Evolutionary conservation across 1,140 invertebrate genomes (phyloP).

Genomic region (Venustaconcha ellipsiformis): DNA sequence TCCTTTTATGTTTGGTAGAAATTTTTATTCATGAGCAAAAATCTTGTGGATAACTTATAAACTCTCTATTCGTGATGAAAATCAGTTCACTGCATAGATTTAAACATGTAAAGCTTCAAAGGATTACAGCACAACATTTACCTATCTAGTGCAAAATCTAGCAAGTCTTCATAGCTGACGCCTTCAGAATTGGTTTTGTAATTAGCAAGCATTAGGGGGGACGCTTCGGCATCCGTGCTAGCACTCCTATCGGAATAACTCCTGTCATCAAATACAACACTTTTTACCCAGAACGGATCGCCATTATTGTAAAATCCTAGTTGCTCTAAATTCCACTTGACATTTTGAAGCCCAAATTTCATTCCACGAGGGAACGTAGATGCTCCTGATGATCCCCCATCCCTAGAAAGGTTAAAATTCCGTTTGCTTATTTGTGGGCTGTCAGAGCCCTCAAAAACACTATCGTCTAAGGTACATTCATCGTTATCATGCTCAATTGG

Average conservation of each 20-base stretch:
- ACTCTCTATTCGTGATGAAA: too few species aligned
- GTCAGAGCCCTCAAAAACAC: constrained; percentile 30
- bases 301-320: constrained; percentile 59
- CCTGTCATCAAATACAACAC: constrained; percentile 44
- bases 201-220: constrained; percentile 56
- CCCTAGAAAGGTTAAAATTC: constrained; percentile 26
- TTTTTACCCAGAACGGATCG: constrained; percentile 62
- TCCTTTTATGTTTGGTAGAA: too few species aligned
- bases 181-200: constrained; percentile 71
- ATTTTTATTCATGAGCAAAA: too few species aligned
- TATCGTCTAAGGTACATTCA: constrained; percentile 28
- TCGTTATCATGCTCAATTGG: constrained; percentile 20
- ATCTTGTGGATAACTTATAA: too few species aligned
- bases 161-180: constrained; percentile 91
- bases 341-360: constrained; percentile 43
- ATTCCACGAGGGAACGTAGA: constrained; percentile 42
- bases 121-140: constrained; percentile 48
- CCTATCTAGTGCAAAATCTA: constrained; percentile 87
- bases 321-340: constrained; percentile 55
- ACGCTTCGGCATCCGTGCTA: constrained; percentile 44
- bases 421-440: not conserved
- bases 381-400: constrained; percentile 32
- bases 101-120: constrained; percentile 14
- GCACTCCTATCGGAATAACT: constrained; percentile 40
- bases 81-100: too few species aligned